These are phyloP conservation scores for Channallabes apus DNA, from an alignment of 2,797 vertebrate genomes.

Conservation along the genomic window DNA sequence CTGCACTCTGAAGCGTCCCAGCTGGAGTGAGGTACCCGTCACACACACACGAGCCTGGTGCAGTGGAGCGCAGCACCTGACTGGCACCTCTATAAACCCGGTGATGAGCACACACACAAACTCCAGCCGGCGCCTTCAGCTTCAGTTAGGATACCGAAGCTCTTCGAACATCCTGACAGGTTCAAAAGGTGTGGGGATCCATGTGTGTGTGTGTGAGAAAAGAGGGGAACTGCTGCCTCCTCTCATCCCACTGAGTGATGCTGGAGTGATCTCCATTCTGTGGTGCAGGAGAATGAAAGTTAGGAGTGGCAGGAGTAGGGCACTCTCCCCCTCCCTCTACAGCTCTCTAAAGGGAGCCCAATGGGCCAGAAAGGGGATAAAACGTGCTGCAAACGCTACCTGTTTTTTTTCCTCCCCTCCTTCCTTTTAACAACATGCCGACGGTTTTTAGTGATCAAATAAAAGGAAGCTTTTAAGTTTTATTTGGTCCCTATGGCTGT, in stretches of 20 bases:
- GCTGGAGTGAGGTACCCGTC: slow-evolving; percentile 67
- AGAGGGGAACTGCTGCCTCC: slow-evolving; percentile 40
- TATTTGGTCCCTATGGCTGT: slow-evolving; percentile 68
- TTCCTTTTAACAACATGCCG: slow-evolving; percentile 63
- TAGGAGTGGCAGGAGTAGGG: slow-evolving; percentile 24
- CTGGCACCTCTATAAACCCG: slow-evolving; percentile 96
- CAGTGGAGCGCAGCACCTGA: slow-evolving; percentile 69
- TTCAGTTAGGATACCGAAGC: slow-evolving; percentile 78
- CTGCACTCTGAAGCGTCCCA: slow-evolving; percentile 16
- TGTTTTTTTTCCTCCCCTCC: slow-evolving; percentile 5
- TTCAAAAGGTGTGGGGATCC: slow-evolving; percentile 21
- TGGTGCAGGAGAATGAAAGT: slow-evolving; percentile 22
- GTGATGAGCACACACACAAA: slow-evolving; percentile 96
- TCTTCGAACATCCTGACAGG: slow-evolving; percentile 37
- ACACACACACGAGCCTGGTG: slow-evolving; percentile 55
- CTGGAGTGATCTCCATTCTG: slow-evolving; percentile 10
- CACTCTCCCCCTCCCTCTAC: slow-evolving; percentile 1
- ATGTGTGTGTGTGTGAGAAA: slow-evolving; percentile 27
- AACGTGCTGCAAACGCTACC: slow-evolving; percentile 60
- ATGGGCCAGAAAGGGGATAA: slow-evolving; percentile 55
- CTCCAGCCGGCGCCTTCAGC: slow-evolving; percentile 87
- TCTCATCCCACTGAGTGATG: slow-evolving; percentile 40
- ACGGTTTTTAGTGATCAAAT: slow-evolving; percentile 75
- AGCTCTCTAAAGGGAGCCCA: slow-evolving; percentile 39
- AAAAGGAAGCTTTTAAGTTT: slow-evolving; percentile 77